Base-by-base conservation (phyloP, 2,797 vertebrate species). In the Gymnodraco acuticeps region DNA sequence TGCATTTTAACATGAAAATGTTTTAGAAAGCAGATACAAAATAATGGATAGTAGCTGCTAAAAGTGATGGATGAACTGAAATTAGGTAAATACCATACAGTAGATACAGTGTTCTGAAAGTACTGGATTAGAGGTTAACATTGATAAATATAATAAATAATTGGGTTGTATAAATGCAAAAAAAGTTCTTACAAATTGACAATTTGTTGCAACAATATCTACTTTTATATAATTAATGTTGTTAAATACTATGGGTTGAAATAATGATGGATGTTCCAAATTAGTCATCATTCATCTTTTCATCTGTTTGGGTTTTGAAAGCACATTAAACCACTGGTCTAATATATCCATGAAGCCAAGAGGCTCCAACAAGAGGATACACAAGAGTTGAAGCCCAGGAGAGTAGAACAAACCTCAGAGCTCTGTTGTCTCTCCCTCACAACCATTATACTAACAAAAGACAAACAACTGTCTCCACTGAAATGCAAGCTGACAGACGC, bases 341-440 rank as follows among this genome's bases (percentile, higher is more conserved):
- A 8, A 8, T 47, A 15, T 43, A 62, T 46, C 47, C 27, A 41
- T 41, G 9, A 41, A 61, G 64, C 58, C 17, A 16, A 59, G 43
- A 60, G 45, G 58, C 58, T 0, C 52, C 58, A 66, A 38, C 33
- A 38, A 7, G 8, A 7, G 2, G 33, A 38, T 38, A 38, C 8
- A 38, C 8, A 38, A 38, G 33, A 38, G 33, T 38, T 38, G 33
- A 38, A 38, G 8, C 70, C 23, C 31, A 11, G n/a, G 64, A 61
- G 72, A 73, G 71, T 70, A 77, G 51, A 82, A 90, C 64, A 84
- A 80, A 78, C 70, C 80, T 72, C 52, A 75, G 73, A 86, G 86
- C 70, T 61, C 70, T 86, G 78, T 85, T 89, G 84, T 86, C 81
- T 84, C 86, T 93, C 91, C 90, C 82, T 93, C 82, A 90, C 82